phyloP scores from a whole-genome alignment of 2,113 vertebrate species.

The Fulica atra region DNA sequence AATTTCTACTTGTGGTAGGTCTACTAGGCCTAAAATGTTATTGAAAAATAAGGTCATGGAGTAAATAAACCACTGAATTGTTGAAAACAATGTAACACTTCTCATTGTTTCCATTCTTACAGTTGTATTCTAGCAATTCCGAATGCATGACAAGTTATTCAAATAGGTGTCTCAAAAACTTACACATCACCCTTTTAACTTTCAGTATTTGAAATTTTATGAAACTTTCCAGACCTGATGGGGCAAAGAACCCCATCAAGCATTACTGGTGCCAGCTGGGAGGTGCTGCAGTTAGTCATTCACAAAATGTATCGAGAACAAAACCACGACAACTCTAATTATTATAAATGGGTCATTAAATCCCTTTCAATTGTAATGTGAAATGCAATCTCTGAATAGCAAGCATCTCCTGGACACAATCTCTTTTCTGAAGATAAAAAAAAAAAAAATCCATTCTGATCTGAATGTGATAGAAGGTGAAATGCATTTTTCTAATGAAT shows the following conservation, averaged over 20 bases:
- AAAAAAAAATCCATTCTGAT: not conserved
- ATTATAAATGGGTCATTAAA: slow-evolving; percentile 61
- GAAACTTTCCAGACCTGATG: not conserved
- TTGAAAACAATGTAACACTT: not conserved
- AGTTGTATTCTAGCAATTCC: not conserved
- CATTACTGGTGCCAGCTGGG: not conserved
- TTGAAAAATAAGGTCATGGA: not conserved
- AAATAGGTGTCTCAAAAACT: not conserved
- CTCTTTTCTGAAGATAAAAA: not conserved
- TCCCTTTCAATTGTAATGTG: not conserved
- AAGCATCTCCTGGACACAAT: not conserved
- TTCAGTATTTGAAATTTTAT: slow-evolving; percentile 13
- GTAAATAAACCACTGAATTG: not conserved
- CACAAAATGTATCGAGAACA: slow-evolving; percentile 37
- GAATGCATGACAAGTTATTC: not conserved
- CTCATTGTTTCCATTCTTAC: not conserved
- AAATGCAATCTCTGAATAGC: slow-evolving; percentile 41
- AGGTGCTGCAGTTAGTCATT: slow-evolving; percentile 48
- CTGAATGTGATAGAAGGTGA: slow-evolving; percentile 13
- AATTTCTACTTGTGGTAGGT: not conserved
- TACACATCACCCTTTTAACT: not conserved
- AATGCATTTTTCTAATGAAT: slow-evolving; percentile 32
- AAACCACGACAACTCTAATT: slow-evolving; percentile 28
- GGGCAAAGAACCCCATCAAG: slow-evolving; percentile 7
- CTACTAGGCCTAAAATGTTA: not conserved